phyloP scores from a whole-genome alignment of 2,888 invertebrate genomes.

The Hofmannophila pseudospretella region DNA sequence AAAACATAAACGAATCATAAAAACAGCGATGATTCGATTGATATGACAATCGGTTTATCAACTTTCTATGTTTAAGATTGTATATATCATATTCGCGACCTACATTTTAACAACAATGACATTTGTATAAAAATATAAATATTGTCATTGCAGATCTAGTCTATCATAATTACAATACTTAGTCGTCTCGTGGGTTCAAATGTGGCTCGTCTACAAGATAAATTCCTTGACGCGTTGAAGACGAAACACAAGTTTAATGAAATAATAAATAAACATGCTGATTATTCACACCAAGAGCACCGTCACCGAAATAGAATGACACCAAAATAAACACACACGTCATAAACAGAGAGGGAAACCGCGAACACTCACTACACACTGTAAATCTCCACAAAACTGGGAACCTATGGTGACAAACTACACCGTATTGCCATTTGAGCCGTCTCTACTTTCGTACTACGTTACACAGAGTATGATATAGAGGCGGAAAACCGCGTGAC shows the following conservation, averaged over 20 bases:
- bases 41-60: too few relatives aligned
- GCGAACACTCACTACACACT: constrained; percentile 34
- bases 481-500: constrained; percentile 49
- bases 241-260: constrained; percentile 10
- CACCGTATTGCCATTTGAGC: constrained; percentile 35
- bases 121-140: too few relatives aligned
- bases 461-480: constrained; percentile 22
- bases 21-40: too few relatives aligned
- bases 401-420: constrained; percentile 23
- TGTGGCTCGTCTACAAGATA: background rate
- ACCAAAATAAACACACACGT: constrained; percentile 58
- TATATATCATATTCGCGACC: too few relatives aligned
- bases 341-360: constrained; percentile 34
- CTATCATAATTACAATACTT: too few relatives aligned
- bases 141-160: too few relatives aligned
- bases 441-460: constrained; percentile 32
- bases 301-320: constrained; percentile 57
- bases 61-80: too few relatives aligned
- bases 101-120: too few relatives aligned
- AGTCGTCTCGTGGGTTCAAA: background rate
- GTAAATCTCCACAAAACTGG: constrained; percentile 22
- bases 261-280: constrained; percentile 42
- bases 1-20: too few relatives aligned
- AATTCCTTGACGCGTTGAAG: constrained; percentile 3
- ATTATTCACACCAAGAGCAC: constrained; percentile 56